Evolutionary conservation across 2,113 vertebrate genomes (phyloP).

Genomic region (Riparia riparia): DNA sequence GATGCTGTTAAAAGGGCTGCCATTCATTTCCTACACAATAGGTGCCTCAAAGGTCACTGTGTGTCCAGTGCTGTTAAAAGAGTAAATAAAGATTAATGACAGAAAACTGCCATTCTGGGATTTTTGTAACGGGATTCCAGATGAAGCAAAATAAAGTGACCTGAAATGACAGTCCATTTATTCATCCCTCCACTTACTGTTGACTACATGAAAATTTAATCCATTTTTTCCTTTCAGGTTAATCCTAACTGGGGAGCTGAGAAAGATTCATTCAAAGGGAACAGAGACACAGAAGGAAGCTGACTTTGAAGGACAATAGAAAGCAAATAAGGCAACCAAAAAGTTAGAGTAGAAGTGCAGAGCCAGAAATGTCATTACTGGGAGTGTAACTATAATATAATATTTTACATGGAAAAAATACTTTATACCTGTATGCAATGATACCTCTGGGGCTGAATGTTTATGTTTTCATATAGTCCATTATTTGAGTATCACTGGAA

Average conservation of each 20-base stretch:
- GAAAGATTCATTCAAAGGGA: slow-evolving; percentile 2
- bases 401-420: slow-evolving; percentile 25
- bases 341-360: neutral
- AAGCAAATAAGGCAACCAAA: neutral
- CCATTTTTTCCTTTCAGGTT: neutral
- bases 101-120: neutral
- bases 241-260: neutral
- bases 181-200: neutral
- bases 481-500: neutral
- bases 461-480: neutral
- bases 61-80: neutral
- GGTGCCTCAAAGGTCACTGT: neutral
- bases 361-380: neutral
- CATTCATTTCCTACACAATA: slow-evolving; percentile 2
- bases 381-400: neutral
- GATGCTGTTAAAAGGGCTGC: neutral
- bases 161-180: neutral
- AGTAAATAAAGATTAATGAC: slow-evolving; percentile 47
- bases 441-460: neutral
- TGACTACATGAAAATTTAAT: neutral
- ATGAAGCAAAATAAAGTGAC: neutral
- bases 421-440: neutral
- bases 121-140: neutral
- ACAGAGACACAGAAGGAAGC: neutral
- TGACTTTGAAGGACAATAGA: neutral